Conservation (phyloP, 2,113 vertebrate genomes). For the Phylloscopus whistleri region DNA sequence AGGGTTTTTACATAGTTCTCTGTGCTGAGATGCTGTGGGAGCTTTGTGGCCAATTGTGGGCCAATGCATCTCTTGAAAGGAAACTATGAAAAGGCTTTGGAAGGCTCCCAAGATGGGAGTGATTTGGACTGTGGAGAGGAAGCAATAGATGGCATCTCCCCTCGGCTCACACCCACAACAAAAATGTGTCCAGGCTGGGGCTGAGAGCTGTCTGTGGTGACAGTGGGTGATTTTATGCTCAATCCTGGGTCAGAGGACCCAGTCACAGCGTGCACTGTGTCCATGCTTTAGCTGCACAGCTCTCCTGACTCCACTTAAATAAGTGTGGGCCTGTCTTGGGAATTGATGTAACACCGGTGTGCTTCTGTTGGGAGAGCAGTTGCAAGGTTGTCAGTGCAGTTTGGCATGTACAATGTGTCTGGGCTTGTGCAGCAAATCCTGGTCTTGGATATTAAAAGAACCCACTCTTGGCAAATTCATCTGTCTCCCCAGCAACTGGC, state of each 20-base stretch:
- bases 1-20: not conserved
- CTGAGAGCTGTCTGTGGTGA: not conserved
- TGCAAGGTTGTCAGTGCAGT: not conserved
- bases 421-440: slow-evolving; percentile 7
- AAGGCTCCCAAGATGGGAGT: not conserved
- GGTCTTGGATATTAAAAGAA: not conserved
- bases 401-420: not conserved
- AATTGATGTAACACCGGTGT: not conserved
- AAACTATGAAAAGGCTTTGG: not conserved
- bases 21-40: not conserved
- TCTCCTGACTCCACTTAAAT: not conserved
- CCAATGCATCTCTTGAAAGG: not conserved
- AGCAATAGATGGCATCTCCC: not conserved
- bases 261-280: not conserved
- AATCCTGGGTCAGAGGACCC: not conserved
- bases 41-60: not conserved
- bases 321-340: not conserved
- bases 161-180: not conserved
- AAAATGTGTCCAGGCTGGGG: not conserved
- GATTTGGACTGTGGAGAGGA: not conserved
- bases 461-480: slow-evolving; percentile 1
- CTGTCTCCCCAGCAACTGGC: slow-evolving; percentile 50
- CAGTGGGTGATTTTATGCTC: not conserved
- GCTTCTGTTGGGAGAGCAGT: not conserved
- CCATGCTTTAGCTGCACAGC: not conserved